Evolutionary conservation across 1,140 invertebrate species (phyloP).

Genomic region (Orussus abietinus): DNA sequence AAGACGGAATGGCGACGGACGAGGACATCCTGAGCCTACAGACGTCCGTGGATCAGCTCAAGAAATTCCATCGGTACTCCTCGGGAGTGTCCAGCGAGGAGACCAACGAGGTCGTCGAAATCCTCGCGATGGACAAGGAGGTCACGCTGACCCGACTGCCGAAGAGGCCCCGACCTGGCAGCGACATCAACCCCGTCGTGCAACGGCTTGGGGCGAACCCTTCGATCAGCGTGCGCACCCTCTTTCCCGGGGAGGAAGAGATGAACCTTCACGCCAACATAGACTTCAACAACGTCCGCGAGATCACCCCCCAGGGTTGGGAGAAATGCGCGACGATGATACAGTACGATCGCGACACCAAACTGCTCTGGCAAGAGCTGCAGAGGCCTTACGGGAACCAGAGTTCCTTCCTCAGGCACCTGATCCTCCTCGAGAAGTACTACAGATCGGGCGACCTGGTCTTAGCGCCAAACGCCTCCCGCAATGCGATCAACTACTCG

Average conservation of each 20-base stretch:
- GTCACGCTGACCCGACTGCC: constrained; percentile 48
- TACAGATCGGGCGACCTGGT: constrained; percentile 72
- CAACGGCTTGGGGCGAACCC: constrained; percentile 67
- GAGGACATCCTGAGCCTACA: constrained; percentile 35
- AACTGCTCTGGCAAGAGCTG: constrained; percentile 72
- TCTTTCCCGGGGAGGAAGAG: constrained; percentile 76
- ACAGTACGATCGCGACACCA: constrained; percentile 77
- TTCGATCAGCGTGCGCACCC: constrained; percentile 72
- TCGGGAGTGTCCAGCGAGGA: constrained; percentile 13
- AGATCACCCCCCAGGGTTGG: constrained; percentile 73
- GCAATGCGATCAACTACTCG: constrained; percentile 71
- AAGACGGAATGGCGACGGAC: constrained; percentile 5
- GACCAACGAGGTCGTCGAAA: constrained; percentile 40
- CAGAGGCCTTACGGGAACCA: constrained; percentile 82
- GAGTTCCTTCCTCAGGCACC: constrained; percentile 75
- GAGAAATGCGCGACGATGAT: constrained; percentile 73
- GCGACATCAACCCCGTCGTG: constrained; percentile 49
- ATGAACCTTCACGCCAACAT: constrained; percentile 71
- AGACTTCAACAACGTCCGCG: constrained; percentile 65
- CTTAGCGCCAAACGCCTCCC: constrained; percentile 66
- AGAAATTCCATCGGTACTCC: constrained; percentile 43
- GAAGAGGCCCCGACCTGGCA: constrained; percentile 37
- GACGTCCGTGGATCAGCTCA: constrained; percentile 45
- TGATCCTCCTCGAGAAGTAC: constrained; percentile 78
- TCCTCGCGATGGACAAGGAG: constrained; percentile 50